Base-by-base conservation (phyloP, 2,888 invertebrate species). In the Mimumesa dahlbomi region DNA sequence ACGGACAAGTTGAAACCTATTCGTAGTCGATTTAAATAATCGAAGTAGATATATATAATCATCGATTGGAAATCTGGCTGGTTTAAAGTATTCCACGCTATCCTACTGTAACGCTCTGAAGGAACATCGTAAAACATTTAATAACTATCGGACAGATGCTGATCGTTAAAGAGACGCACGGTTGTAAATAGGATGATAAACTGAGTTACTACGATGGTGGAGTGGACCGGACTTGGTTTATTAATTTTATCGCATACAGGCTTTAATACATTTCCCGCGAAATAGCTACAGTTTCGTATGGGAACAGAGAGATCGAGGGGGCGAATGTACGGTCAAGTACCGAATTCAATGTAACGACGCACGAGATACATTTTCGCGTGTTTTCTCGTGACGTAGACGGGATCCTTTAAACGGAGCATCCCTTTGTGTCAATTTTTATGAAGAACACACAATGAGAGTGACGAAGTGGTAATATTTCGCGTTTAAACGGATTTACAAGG, bases 131-230 rank as follows among this genome's bases (percentile, higher is more conserved):
- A 25, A 36, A 64, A 22, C 22, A 13, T 53, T 53, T 59, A 42
- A 36, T 42, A 66, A 53, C 48, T 34, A 25, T 34, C 13, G 50
- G 29, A 9, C 29, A 48, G 34, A 52, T 52, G 38, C 16, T n/a
- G 34, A 36, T 49, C 36, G 49, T 49, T 36, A 36, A 49, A 34
- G 34, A 22, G 31, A 31, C 22, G 13, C n/a, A 11, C 38, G 49
- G 18, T 46, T 34, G 40, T 53, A 58, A 53, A 49, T 45, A 40
- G n/a, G 25, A 48, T 13, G 34, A 36, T 31, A 14, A 46, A 58
- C 21, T 22, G 57, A 29, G 48, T 58, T 48, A 58, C 52, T 16
- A 46, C 9, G 29, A 22, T 25, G 19, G 22, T 42, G 36, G 22
- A 54, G 45, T 31, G 42, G 7, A 36, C 2, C 16, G 22, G 31